Base-by-base conservation (phyloP, 2,888 invertebrate species). In the Apantesis nais region DNA sequence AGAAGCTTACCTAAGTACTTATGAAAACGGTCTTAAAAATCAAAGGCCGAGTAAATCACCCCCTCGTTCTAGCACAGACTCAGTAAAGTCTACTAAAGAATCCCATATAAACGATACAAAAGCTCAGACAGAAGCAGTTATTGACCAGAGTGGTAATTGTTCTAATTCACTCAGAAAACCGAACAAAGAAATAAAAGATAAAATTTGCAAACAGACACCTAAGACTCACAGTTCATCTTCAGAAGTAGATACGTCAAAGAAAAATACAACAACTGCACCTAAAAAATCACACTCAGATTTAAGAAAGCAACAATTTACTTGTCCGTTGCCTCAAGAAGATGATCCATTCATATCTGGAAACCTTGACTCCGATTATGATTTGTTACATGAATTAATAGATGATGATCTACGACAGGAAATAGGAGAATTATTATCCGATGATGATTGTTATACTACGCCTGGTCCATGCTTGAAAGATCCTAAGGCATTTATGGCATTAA, bases 341-440 rank as follows among this genome's bases (percentile, higher is more conserved):
- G 89, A 92, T 79, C 88, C 91, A n/a, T 90, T 90, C 72, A 89
- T 89, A 81, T 89, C 93, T 3, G 89, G 90, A 2, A 89, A 92
- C 77, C 88, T 81, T 0, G 92, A 90, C 80, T 90, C 92, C 12
- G 94, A 94, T 76, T 93, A 93, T 74, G 93, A 93, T 76, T 82
- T 93, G n/a, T 77, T 95, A 73, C 94, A 93, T 74, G 95, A 94
- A 87, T 86, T 92, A 72, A 93, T 92, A 88, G 95, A 91, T 81
- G 94, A 93, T 77, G 95, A 92, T 76, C 85, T 92, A 72, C 85
- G 89, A 70, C 83, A 94, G 90, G 90, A 96, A 89, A 91, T 95
- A 44, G 89, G 93, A 16, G 92, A 95, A 85, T 77, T 93, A 70
- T 89, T 90, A 82, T 90, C 91, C 77, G 88, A 96, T 81, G 85